Evolutionary conservation across 2,797 vertebrate species (phyloP).

Genomic region (Bradypodion pumilum): DNA sequence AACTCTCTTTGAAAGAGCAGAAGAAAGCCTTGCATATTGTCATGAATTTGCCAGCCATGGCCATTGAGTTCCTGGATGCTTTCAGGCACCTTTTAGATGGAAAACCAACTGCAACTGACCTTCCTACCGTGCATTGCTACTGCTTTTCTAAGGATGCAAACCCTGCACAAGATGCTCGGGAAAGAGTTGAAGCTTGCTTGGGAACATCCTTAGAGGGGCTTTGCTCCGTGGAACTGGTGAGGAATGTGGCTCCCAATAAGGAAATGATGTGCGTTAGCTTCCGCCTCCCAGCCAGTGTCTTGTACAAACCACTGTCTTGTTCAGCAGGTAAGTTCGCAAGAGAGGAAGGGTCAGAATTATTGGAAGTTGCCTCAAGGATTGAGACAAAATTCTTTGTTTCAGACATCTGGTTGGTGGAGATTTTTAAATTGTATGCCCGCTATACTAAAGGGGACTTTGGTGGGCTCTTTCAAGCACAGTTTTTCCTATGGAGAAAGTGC

Average conservation of each 20-base stretch:
- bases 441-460: too few relatives aligned
- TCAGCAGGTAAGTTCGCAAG: conserved; percentile 76
- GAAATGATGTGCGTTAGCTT: conserved; percentile 96
- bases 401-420: neutral
- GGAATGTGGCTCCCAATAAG: conserved; percentile 95
- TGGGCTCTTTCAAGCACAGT: too few relatives aligned
- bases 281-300: conserved; percentile 80
- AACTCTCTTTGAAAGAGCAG: conserved; percentile 69
- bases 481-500: too few relatives aligned
- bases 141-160: conserved; percentile 89
- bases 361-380: neutral
- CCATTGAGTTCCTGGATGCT: conserved; percentile 88
- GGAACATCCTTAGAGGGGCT: conserved; percentile 77
- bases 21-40: conserved; percentile 81
- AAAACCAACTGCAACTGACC: conserved; percentile 59
- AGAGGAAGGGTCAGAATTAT: neutral
- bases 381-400: neutral
- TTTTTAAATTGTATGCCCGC: neutral
- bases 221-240: conserved; percentile 86
- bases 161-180: conserved; percentile 80
- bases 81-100: conserved; percentile 82
- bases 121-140: conserved; percentile 91
- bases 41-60: conserved; percentile 95
- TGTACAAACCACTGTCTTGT: conserved; percentile 75
- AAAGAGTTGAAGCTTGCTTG: conserved; percentile 78